Evolutionary conservation across 2,113 vertebrate species (phyloP), one percentile per base, ranked within the genome.

Genomic region (Puma concolor): DNA sequence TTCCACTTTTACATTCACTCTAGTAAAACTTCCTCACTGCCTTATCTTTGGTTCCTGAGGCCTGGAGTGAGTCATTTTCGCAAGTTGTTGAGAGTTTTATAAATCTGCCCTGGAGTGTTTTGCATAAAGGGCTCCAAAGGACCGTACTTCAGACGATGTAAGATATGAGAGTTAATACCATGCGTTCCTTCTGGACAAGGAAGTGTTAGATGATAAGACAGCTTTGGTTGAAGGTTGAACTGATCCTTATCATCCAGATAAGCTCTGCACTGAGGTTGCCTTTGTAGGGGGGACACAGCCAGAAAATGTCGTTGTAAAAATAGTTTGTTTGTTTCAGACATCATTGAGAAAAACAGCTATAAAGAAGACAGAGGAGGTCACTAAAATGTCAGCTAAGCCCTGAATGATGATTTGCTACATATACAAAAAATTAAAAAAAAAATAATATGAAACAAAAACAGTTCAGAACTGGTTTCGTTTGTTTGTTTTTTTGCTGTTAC

Each of bases 101-200:
- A 95, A n/a, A n/a, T n/a, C n/a, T n/a, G 86, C 94, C 77, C 48
- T 25, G 25, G 86, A 60, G 13, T 41, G 48, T 38, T 82, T 77
- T 79, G 74, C 23, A 95, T 88, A n/a, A 76, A 94, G 41, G 89
- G 5, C 74, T 86, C 41, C 52, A 79, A 92, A 79, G 57, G 69
- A 66, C 1, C 93, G 48, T 97, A 74, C 67, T 74, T n/a, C n/a
- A 82, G 52, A 94, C 95, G 88, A 88, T 91, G 52, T 89, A 14
- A 76, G 94, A 64, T 57, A 44, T 9, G n/a, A n/a, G 54, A 93
- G 64, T 94, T 86, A 91, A 93, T 96, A 93, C n/a, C 76, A 92
- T 69, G 27, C 1, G 2, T 86, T 67, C 96, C 64, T 96, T 69
- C 74, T 95, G n/a, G 52, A 86, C n/a, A 17, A 93, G 52, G 38